Evolutionary conservation across 2,797 vertebrate genomes (phyloP).

Genomic region (Alexandromys oeconomus): DNA sequence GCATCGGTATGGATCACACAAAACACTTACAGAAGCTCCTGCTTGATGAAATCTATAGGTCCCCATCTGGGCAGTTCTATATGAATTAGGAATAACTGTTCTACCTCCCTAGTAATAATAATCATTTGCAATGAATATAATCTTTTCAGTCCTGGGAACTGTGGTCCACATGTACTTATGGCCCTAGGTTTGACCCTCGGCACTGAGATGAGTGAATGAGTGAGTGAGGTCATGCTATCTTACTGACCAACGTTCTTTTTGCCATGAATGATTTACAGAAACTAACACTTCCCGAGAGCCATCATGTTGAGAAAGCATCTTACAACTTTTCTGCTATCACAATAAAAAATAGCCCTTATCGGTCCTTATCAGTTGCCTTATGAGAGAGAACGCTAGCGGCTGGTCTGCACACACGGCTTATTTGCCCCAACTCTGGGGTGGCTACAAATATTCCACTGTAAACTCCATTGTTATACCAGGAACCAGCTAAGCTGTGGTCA

Average conservation of each 20-base stretch:
- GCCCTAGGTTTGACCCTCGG: background rate
- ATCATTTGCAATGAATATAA: background rate
- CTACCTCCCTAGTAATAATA: background rate
- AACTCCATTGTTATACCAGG: background rate
- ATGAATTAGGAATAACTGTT: background rate
- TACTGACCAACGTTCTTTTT: background rate
- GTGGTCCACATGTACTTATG: too few species aligned
- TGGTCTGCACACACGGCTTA: background rate
- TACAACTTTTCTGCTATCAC: background rate
- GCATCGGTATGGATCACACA: background rate
- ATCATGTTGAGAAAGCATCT: slow-evolving; percentile 13
- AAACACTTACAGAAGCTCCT: background rate
- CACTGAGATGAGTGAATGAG: background rate
- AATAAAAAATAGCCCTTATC: background rate
- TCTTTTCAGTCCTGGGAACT: background rate
- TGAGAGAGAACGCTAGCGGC: accelerated
- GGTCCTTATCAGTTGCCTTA: background rate
- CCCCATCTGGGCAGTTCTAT: slow-evolving; percentile 2
- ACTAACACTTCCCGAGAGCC: background rate
- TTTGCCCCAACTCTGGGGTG: background rate
- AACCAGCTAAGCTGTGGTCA: background rate
- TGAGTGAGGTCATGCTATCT: background rate
- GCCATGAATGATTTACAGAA: background rate
- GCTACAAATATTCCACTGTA: background rate
- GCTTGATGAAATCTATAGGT: background rate